A percentile compares a stretch with the other conserved stretches of the same genome.
These are phyloP conservation scores for Alexandromys fortis DNA, from an alignment of 2,113 vertebrate genomes.

Conservation along the genomic window DNA sequence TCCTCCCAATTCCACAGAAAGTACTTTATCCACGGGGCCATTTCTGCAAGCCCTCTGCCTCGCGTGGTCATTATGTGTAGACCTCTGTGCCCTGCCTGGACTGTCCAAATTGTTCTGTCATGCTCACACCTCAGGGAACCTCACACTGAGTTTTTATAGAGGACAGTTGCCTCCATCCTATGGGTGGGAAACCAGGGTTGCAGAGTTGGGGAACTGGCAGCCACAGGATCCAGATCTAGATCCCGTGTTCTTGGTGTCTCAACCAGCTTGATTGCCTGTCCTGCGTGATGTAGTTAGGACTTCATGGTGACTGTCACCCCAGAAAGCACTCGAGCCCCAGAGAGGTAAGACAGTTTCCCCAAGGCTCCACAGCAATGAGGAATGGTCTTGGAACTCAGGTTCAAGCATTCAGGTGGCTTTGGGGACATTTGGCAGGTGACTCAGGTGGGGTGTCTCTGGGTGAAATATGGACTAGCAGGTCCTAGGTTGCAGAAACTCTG, in stretches of 20 bases:
- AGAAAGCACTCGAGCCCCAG: neutral
- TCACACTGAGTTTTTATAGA: neutral
- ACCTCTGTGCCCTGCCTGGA: accelerated
- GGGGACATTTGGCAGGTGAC: neutral
- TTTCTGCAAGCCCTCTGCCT: too few relatives aligned
- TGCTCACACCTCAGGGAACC: accelerated
- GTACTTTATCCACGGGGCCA: neutral
- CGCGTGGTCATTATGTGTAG: accelerated
- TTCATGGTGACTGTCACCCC: accelerated
- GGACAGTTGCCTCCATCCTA: neutral
- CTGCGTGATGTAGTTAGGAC: neutral
- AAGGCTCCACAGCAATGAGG: neutral
- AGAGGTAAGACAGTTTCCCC: neutral
- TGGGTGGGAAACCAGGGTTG: neutral
- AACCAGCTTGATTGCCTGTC: neutral
- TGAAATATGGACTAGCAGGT: neutral
- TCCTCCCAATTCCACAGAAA: neutral
- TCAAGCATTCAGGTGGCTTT: neutral
- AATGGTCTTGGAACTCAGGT: neutral
- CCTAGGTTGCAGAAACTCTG: neutral
- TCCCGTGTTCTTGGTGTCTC: neutral
- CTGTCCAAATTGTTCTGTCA: accelerated
- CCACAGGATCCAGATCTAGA: neutral
- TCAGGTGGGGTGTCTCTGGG: neutral
- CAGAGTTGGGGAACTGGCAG: neutral